These are phyloP conservation scores for Bombus waltoni DNA, from an alignment of 1,140 invertebrate species.

Conservation along the genomic window DNA sequence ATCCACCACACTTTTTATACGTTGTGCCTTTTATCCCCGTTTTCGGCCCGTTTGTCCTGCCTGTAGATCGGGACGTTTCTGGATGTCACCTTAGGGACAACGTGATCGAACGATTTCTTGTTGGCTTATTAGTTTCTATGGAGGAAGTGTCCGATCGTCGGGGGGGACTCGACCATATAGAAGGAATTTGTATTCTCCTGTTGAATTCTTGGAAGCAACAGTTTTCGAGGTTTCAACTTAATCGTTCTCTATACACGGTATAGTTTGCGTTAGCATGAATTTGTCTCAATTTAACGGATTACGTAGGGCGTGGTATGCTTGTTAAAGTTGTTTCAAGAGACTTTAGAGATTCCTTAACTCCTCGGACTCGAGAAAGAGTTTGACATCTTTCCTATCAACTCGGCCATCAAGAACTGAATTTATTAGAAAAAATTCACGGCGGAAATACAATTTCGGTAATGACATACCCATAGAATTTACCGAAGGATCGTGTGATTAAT, in stretches of 20 bases:
- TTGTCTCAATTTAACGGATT: conserved; percentile 16
- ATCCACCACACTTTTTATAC: background rate
- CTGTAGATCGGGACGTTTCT: background rate
- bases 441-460: too few species aligned
- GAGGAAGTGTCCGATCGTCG: conserved; percentile 12
- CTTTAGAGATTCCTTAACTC: too few species aligned
- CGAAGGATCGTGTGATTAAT: background rate
- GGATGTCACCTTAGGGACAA: background rate
- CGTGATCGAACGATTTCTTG: conserved; percentile 53
- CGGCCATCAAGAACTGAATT: too few species aligned
- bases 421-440: too few species aligned
- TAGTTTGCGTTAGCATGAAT: background rate
- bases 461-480: background rate
- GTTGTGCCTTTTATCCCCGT: background rate
- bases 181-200: conserved; percentile 42
- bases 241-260: background rate
- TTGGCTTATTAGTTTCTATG: conserved; percentile 27
- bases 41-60: background rate
- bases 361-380: background rate
- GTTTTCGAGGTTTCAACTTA: background rate
- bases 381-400: too few species aligned
- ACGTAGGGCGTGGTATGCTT: too few species aligned
- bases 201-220: conserved; percentile 18
- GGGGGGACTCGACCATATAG: background rate
- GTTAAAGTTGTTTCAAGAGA: too few species aligned